Base-by-base conservation (phyloP, 2,113 vertebrate genomes). In the Murina feae region DNA sequence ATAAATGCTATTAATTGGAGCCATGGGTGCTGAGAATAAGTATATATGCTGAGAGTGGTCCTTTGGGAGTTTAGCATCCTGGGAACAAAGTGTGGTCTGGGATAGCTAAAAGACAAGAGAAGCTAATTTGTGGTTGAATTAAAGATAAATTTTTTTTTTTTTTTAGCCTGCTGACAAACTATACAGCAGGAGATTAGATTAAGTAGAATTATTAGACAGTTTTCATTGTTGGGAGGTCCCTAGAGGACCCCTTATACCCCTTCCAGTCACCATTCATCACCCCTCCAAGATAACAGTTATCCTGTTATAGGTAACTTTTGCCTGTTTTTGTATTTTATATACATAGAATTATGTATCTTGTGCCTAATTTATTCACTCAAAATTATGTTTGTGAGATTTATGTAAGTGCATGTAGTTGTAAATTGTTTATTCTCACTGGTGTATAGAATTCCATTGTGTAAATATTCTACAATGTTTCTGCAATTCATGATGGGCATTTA, bases 401-500 rank as follows among this genome's bases (percentile, higher is more conserved):
- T 92, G 81, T 63, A 28, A 37, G 53, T 66, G n/a, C 44, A 53
- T 74, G 21, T 87, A 71, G 49, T 44, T 90, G 5, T 88, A 92
- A 88, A 60, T 72, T 47, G 58, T 89, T 86, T 72, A 30, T 86
- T 87, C 18, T 80, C 17, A 32, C 28, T 13, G 25, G 21, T 53
- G 4, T 55, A 11, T 44, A 55, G 55, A 87, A 81, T 92, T 90
- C 42, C 37, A 42, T 35, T 86, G 37, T 86, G 63, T 65, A 63
- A 95, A 42, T 90, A 94, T 47, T 92, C 39, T 53, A 95, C 42
- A 90, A 53, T 55, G 49, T 90, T 72, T 88, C 65, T 91, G 79
- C 44, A 88, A n/a, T 28, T 68, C 42, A 88, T 83, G 6, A 21
- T 89, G 63, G 39, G 35, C 30, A 91, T 86, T 80, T 37, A 49